Conservation (phyloP, 2,113 vertebrate species). For the Centropus unirufus region DNA sequence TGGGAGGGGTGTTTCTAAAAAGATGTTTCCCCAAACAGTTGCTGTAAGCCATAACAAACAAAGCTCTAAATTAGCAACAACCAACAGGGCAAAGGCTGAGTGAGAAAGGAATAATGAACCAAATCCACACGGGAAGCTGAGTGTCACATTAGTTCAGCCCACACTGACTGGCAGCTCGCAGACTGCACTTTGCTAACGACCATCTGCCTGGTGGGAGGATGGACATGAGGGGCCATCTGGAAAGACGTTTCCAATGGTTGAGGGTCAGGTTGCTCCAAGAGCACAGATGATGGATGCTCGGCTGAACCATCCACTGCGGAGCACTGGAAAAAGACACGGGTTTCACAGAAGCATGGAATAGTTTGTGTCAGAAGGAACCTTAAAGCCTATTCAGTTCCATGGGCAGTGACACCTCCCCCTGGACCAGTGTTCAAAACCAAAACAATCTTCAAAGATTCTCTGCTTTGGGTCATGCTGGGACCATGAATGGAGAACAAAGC, state of each 20-base stretch:
- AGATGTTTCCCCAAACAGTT: slow-evolving; percentile 29
- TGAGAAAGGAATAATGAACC: not conserved
- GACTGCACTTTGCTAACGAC: not conserved
- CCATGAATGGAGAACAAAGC: not conserved
- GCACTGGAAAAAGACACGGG: accelerated
- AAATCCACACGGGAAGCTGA: not conserved
- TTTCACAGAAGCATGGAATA: not conserved
- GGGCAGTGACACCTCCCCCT: too few species aligned
- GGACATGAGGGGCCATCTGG: not conserved
- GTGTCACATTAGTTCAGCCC: not conserved
- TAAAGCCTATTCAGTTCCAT: too few species aligned
- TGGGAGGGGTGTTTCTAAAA: slow-evolving; percentile 4
- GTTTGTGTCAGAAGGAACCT: too few species aligned
- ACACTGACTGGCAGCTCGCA: accelerated
- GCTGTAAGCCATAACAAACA: slow-evolving; percentile 27
- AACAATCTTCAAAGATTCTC: not conserved
- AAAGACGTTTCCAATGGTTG: not conserved
- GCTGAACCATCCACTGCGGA: not conserved
- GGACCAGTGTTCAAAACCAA: too few species aligned
- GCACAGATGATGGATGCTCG: not conserved
- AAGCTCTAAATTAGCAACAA: slow-evolving; percentile 3
- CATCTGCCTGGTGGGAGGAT: not conserved
- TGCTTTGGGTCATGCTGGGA: not conserved
- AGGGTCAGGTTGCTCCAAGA: not conserved
- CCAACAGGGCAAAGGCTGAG: not conserved